Conservation (phyloP, 2,797 vertebrate genomes). For the Aeoliscus strigatus region DNA sequence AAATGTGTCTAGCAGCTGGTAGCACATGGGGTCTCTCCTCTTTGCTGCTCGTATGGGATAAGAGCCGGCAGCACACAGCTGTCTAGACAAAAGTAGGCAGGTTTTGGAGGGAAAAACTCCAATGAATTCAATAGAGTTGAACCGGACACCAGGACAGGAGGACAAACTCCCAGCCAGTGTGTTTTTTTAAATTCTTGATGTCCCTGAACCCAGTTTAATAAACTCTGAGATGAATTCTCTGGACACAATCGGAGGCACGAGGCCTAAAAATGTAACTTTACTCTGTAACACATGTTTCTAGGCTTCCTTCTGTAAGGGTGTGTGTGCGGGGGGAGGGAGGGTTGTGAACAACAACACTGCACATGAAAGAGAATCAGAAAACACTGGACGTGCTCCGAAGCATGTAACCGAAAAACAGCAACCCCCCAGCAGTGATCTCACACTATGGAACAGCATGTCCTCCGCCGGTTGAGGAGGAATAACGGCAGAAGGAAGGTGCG, state of each 20-base stretch:
- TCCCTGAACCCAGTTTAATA: conserved; percentile 26
- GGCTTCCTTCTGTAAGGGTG: conserved; percentile 29
- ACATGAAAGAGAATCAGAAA: conserved; percentile 56
- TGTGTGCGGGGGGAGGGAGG: conserved; percentile 32
- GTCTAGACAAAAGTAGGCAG: conserved; percentile 65
- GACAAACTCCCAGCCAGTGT: neutral
- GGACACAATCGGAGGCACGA: conserved; percentile 11
- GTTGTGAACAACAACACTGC: conserved; percentile 47
- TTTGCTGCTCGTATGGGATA: conserved; percentile 28
- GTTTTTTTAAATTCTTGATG: no score
- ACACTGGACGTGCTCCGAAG: conserved; percentile 36
- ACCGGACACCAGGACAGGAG: conserved; percentile 33
- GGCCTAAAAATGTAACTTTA: conserved; percentile 44
- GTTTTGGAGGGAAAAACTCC: conserved; percentile 51
- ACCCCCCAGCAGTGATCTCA: conserved; percentile 33
- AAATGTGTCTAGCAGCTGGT: conserved; percentile 73
- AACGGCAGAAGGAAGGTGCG: conserved; percentile 26
- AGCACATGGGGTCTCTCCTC: conserved; percentile 50
- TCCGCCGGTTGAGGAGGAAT: conserved; percentile 12
- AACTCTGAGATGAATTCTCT: conserved; percentile 13
- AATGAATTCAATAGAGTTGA: conserved; percentile 39
- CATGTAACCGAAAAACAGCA: conserved; percentile 50
- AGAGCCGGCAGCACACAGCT: conserved; percentile 63
- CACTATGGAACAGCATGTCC: conserved; percentile 47
- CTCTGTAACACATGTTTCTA: conserved; percentile 48